phyloP scores from a whole-genome alignment of 2,888 invertebrate genomes.

The Onchidella celtica region DNA sequence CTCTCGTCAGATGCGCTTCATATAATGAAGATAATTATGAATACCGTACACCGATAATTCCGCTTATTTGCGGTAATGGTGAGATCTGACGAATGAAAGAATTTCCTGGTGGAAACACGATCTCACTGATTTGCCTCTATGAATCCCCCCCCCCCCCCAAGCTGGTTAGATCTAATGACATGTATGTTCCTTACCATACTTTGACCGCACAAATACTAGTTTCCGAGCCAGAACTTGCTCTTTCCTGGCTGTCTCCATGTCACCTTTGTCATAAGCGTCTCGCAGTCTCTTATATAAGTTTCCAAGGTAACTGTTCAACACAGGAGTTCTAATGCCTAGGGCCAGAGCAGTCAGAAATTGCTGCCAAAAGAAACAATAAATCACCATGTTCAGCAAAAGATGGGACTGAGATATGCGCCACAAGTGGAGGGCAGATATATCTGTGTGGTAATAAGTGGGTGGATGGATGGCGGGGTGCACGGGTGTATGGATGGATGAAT shows the following conservation, averaged over 20 bases:
- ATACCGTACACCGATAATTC: no score
- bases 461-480: neutral
- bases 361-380: conserved; percentile 59
- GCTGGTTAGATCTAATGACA: no score
- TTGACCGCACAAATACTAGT: neutral
- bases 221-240: conserved; percentile 57
- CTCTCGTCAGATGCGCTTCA: no score
- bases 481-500: neutral
- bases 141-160: no score
- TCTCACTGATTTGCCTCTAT: no score
- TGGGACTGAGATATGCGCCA: neutral
- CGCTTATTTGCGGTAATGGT: no score
- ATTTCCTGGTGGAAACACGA: no score
- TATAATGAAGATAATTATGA: no score
- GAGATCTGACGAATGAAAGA: no score
- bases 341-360: conserved; percentile 70
- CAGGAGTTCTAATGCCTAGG: conserved; percentile 68
- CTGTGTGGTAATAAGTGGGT: neutral
- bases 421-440: neutral
- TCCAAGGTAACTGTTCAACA: conserved; percentile 69
- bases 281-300: conserved; percentile 66
- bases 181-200: conserved; percentile 41
- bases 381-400: neutral
- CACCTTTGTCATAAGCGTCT: conserved; percentile 70
- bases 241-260: conserved; percentile 68